A percentile compares a stretch with the other conserved stretches of the same genome.
phyloP scores from a whole-genome alignment of 2,113 vertebrate genomes.

The Siniperca chuatsi region DNA sequence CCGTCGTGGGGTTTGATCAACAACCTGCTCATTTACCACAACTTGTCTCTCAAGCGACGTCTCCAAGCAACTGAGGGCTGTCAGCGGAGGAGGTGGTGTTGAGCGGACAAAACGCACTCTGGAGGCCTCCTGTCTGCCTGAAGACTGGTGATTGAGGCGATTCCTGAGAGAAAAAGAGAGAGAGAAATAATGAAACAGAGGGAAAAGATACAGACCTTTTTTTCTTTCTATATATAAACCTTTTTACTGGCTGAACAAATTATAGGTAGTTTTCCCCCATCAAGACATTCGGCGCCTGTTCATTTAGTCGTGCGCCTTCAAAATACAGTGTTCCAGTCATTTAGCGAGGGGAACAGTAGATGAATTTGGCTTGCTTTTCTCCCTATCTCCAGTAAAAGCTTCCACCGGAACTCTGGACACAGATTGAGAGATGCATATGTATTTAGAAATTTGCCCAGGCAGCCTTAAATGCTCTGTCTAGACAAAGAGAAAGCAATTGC shows the following conservation, averaged over 20 bases:
- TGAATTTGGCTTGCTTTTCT: slow-evolving; percentile 19
- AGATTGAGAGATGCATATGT: slow-evolving; percentile 47
- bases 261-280: slow-evolving; percentile 75
- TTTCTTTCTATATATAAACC: slow-evolving; percentile 76
- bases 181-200: slow-evolving; percentile 5
- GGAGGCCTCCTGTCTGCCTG: slow-evolving; percentile 77
- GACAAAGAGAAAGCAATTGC: slow-evolving; percentile 60
- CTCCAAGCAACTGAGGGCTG: slow-evolving; percentile 82
- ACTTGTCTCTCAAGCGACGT: slow-evolving; percentile 77
- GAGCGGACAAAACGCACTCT: slow-evolving; percentile 71
- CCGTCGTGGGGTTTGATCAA: slow-evolving; percentile 75
- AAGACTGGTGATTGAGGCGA: slow-evolving; percentile 63
- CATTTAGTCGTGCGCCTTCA: slow-evolving; percentile 45
- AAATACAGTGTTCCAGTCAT: slow-evolving; percentile 40
- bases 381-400: slow-evolving; percentile 60
- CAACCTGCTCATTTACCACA: slow-evolving; percentile 75
- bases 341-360: slow-evolving; percentile 30
- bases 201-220: slow-evolving; percentile 11
- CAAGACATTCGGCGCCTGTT: slow-evolving; percentile 53
- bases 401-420: slow-evolving; percentile 26
- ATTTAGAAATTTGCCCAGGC: slow-evolving; percentile 37
- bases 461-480: slow-evolving; percentile 55
- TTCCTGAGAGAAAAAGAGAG: slow-evolving; percentile 31
- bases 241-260: slow-evolving; percentile 80
- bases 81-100: slow-evolving; percentile 70